Conservation (phyloP, 1,140 invertebrate genomes). For the Solenopsis invicta region DNA sequence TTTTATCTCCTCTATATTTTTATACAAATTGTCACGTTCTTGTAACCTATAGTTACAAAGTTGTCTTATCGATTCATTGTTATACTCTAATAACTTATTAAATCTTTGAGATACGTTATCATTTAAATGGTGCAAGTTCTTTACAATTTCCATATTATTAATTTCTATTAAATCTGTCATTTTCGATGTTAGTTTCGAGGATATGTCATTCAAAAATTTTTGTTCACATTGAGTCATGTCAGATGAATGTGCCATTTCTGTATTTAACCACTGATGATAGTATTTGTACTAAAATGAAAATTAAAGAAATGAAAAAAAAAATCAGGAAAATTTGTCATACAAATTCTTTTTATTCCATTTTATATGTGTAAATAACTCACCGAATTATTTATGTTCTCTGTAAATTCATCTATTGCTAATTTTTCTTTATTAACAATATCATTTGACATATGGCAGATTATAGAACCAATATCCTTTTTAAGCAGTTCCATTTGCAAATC, state of each 20-base stretch:
- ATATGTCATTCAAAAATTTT: constrained; percentile 69
- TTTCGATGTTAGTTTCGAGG: constrained; percentile 74
- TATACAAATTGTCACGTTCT: constrained; percentile 73
- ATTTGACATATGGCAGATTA: constrained; percentile 75
- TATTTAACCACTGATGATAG: constrained; percentile 77
- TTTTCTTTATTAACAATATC: constrained; percentile 72
- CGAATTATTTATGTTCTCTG: constrained; percentile 70
- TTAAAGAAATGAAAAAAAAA: no score
- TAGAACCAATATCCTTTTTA: constrained; percentile 70
- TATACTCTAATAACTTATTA: constrained; percentile 67
- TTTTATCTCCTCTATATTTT: constrained; percentile 73
- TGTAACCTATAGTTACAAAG: constrained; percentile 72
- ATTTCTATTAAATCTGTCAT: constrained; percentile 77
- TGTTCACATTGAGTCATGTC: constrained; percentile 75
- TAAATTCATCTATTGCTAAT: constrained; percentile 68
- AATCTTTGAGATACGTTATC: constrained; percentile 77
- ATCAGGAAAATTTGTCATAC: constrained; percentile 38
- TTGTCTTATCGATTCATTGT: constrained; percentile 77
- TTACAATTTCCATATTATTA: constrained; percentile 70
- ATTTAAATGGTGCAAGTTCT: constrained; percentile 77
- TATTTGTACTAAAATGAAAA: constrained; percentile 72
- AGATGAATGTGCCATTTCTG: constrained; percentile 70
- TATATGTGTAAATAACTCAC: constrained; percentile 73
- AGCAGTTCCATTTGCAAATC: constrained; percentile 68
- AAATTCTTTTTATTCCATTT: constrained; percentile 11